A percentile compares a stretch with the other conserved stretches of the same genome.
Evolutionary conservation across 2,888 invertebrate species (phyloP).

Genomic region (Trachelus stipa): DNA sequence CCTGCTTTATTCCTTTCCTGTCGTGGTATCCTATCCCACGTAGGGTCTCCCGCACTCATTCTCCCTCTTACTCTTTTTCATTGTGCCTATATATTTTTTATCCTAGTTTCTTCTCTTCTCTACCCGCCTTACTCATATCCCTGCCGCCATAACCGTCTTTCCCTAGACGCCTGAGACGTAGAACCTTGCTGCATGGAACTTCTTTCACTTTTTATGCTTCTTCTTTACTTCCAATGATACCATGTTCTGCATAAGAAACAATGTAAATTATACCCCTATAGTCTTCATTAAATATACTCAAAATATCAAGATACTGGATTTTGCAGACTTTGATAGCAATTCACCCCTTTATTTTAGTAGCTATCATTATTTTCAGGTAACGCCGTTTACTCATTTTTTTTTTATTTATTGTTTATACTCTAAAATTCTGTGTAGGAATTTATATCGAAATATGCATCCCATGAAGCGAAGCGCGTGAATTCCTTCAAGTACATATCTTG

Average conservation of each 20-base stretch:
- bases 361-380: neutral
- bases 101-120: constrained; percentile 1
- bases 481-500: neutral
- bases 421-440: neutral
- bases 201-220: neutral
- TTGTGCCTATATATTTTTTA: neutral
- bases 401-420: neutral
- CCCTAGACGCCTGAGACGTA: neutral
- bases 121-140: neutral
- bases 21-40: neutral
- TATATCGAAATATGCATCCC: neutral
- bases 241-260: neutral
- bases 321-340: too few species aligned
- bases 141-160: neutral
- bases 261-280: neutral
- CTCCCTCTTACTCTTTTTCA: neutral
- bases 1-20: constrained; percentile 3
- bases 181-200: neutral
- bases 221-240: neutral
- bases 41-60: neutral
- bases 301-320: neutral
- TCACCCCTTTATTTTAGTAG: too few species aligned
- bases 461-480: neutral
- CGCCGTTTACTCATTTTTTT: neutral
- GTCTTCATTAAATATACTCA: neutral